phyloP scores from a whole-genome alignment of 53 echinoderm and acorn worm genomes.

The Paracentrotus lividus region DNA sequence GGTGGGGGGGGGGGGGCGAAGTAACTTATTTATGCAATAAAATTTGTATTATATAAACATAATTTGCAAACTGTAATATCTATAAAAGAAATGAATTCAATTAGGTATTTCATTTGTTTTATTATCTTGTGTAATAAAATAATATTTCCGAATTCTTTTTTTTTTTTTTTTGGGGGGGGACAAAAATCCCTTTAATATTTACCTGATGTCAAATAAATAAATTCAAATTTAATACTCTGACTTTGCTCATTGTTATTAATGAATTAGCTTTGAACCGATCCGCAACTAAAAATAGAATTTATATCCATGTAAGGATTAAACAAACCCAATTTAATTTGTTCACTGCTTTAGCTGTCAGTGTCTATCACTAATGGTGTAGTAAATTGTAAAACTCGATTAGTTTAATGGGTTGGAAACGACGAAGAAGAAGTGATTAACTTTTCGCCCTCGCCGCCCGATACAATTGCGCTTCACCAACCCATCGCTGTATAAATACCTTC shows the following conservation, averaged over 20 bases:
- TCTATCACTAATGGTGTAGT: slow-evolving; percentile 22
- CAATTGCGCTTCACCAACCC: slow-evolving; percentile 14
- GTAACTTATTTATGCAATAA: too few species aligned
- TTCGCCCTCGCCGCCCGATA: not conserved
- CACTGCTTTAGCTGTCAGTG: not conserved
- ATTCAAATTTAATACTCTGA: not conserved
- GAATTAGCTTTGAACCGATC: not conserved
- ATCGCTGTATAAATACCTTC: slow-evolving; percentile 4
- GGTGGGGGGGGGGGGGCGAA: too few species aligned
- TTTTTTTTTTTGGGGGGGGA: too few species aligned
- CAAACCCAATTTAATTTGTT: not conserved
- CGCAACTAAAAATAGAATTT: not conserved
- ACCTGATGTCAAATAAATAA: too few species aligned
- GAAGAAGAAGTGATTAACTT: slow-evolving; percentile 6
- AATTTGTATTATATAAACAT: too few species aligned
- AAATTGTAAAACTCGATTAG: slow-evolving; percentile 1
- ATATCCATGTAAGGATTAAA: not conserved
- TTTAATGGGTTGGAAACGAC: slow-evolving; percentile 17
- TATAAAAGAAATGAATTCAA: too few species aligned
- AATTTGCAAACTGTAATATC: too few species aligned
- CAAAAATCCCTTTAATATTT: too few species aligned
- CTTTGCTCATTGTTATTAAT: not conserved
- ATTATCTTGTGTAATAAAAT: too few species aligned
- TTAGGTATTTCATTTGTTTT: too few species aligned
- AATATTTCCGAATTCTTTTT: too few species aligned